Base-by-base conservation (phyloP, 1,140 invertebrate genomes). In the Neomicropteryx cornuta region DNA sequence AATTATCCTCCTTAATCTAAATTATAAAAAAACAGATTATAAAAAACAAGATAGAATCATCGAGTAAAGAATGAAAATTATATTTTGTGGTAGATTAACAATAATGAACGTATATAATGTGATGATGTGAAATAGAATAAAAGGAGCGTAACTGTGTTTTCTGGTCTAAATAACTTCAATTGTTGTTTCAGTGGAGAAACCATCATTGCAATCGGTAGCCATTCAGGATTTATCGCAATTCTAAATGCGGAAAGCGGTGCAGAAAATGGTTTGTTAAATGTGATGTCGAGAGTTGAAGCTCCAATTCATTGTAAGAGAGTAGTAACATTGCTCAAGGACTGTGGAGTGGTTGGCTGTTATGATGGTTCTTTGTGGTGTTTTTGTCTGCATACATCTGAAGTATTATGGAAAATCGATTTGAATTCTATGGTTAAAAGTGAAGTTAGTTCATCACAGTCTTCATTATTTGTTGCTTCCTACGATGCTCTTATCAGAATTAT, bases 381-480 rank as follows among this genome's bases (percentile, higher is more conserved):
- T 17, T 49, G 70, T 36, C 46, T 74, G 11, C 54, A 62, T 37
- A 62, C 50, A 39, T 76, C 75, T 29, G 42, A 64, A 33, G 63
- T 77, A 33, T 42, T 61, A 14, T 85, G 82, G 81, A 68, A 59
- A 39, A 74, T 70, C 48, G 51, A 68, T 49, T 76, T 81, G 5
- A 60, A 53, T 5, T 69, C 68, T 35, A 68, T 72, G 52, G 66
- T 86, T 8, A 86, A 86, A 62, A 75, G 76, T 51, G 76, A 76
- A 47, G 77, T 77, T 4, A 48, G 68, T 32, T 53, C 60, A 40
- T 62, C 56, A 39, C 54, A 57, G 13, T 53, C 51, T 37, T 43
- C 47, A 4, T 52, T 83, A 23, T 73, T 75, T 50, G 58, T 82
- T 44, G 82, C 81, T 13, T 76, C 81, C 22, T 83, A 86, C 53